phyloP scores from a whole-genome alignment of 2,797 vertebrate genomes.

The Phyllotis vaccarum region DNA sequence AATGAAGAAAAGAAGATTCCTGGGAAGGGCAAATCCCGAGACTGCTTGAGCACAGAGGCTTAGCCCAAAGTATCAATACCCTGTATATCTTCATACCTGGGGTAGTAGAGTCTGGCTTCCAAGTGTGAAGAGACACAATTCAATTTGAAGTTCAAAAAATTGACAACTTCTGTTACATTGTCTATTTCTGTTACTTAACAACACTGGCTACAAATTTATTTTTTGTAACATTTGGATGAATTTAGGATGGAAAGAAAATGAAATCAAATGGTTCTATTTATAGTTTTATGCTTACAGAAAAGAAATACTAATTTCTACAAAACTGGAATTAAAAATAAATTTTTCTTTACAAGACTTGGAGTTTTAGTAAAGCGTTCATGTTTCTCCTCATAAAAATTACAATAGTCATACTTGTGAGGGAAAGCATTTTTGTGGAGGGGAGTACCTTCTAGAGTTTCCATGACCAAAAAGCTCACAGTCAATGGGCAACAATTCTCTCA shows the following conservation, averaged over 20 bases:
- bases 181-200: conserved; percentile 1
- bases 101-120: rapidly evolving
- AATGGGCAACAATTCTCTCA: background rate
- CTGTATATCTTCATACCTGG: too few relatives aligned
- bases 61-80: background rate
- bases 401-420: conserved; percentile 39
- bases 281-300: conserved; percentile 21
- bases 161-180: background rate
- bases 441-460: conserved; percentile 7
- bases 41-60: rapidly evolving
- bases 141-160: background rate
- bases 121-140: too few relatives aligned
- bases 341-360: background rate
- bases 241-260: conserved; percentile 46
- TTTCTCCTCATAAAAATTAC: conserved; percentile 52
- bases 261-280: conserved; percentile 50
- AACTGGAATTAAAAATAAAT: conserved; percentile 50
- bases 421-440: conserved; percentile 48
- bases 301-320: conserved; percentile 40
- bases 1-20: rapidly evolving
- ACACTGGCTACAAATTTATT: background rate
- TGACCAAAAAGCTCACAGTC: conserved; percentile 35
- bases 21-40: rapidly evolving
- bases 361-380: background rate
- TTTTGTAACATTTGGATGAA: background rate